These are phyloP conservation scores for Thomomys bottae DNA, from an alignment of 2,113 vertebrate genomes.

Conservation along the genomic window DNA sequence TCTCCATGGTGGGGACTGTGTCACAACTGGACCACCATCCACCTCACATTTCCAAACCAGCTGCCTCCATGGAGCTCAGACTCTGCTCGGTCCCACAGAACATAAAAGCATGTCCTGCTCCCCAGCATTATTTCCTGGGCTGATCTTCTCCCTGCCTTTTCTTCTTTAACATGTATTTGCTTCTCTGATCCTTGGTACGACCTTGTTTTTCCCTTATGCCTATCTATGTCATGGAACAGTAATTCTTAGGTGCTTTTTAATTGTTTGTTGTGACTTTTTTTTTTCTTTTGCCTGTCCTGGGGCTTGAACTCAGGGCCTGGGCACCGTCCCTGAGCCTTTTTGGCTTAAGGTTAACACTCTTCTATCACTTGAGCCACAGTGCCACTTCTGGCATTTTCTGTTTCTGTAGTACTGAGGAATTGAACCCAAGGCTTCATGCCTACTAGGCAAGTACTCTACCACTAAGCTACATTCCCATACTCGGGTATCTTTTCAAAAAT, in stretches of 20 bases:
- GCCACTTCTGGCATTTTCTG: too few relatives aligned
- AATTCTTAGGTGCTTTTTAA: neutral
- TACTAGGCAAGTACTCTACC: too few relatives aligned
- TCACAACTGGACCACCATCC: neutral
- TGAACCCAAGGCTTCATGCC: too few relatives aligned
- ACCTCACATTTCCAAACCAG: too few relatives aligned
- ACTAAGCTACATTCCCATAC: too few relatives aligned
- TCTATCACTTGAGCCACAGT: too few relatives aligned
- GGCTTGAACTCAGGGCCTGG: neutral
- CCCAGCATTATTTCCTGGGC: rapidly evolving
- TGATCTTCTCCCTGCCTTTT: neutral
- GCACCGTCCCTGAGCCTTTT: too few relatives aligned
- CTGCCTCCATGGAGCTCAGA: neutral
- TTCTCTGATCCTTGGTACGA: neutral
- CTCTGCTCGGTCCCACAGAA: neutral
- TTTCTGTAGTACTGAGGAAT: too few relatives aligned
- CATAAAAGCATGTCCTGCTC: neutral
- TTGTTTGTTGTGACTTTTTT: neutral
- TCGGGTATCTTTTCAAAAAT: neutral
- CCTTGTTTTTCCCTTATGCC: neutral
- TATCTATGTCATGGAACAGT: neutral
- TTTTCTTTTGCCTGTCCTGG: neutral
- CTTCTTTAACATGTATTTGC: neutral
- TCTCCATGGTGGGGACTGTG: neutral
- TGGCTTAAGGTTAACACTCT: too few relatives aligned